Evolutionary conservation across 2,888 invertebrate species (phyloP).

Genomic region (Epirrhoe tristata): DNA sequence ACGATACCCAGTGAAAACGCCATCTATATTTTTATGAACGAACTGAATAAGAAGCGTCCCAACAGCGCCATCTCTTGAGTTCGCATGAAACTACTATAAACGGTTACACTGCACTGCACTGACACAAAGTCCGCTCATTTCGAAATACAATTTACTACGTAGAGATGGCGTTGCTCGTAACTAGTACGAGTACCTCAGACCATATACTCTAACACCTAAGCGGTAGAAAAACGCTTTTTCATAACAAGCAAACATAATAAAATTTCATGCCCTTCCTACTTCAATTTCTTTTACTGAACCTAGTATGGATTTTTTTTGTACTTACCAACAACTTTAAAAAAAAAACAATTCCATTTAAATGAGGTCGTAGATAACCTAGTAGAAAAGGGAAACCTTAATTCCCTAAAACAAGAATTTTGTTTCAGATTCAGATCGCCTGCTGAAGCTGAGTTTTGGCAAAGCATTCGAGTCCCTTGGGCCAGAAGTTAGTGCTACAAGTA

Average conservation of each 20-base stretch:
- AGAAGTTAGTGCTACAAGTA: conserved; percentile 91
- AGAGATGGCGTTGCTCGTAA: conserved; percentile 24
- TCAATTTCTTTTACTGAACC: too few species aligned
- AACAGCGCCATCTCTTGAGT: conserved; percentile 46
- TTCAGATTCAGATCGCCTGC: conserved; percentile 80
- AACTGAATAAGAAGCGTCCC: neutral
- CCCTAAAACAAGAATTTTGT: conserved; percentile 43
- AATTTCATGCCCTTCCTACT: too few species aligned
- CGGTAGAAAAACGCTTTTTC: neutral
- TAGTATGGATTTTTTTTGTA: too few species aligned
- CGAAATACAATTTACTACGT: neutral
- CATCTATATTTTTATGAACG: conserved; percentile 1
- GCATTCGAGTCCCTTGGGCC: conserved; percentile 87
- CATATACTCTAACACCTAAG: too few species aligned
- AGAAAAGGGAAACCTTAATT: neutral
- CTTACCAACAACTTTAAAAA: too few species aligned
- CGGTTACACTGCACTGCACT: neutral
- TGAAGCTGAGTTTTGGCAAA: conserved; percentile 82
- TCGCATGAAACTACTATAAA: conserved; percentile 25
- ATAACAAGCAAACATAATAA: too few species aligned
- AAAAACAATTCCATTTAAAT: too few species aligned
- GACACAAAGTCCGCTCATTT: neutral
- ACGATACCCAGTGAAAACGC: neutral
- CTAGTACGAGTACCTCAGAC: too few species aligned
- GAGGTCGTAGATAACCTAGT: too few species aligned